Evolutionary conservation across 2,113 vertebrate genomes (phyloP).

Genomic region (human (Homo sapiens)): DNA sequence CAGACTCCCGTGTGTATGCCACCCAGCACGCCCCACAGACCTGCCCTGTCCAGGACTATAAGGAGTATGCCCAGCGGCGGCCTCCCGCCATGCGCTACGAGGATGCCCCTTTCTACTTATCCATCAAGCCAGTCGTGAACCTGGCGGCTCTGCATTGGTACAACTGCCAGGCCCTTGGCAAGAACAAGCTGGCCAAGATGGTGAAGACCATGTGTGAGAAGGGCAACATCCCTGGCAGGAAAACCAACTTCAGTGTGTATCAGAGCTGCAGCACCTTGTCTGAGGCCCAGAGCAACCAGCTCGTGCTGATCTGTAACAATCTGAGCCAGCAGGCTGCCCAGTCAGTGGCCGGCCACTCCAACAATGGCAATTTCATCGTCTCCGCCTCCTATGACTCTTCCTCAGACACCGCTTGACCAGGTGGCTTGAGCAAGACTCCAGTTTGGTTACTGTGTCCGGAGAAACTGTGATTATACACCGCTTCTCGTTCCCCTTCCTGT

Average conservation of each 20-base stretch:
- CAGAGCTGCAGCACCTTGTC: constrained; percentile 91
- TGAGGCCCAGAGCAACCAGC: constrained; percentile 91
- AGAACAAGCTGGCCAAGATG: constrained; percentile 93
- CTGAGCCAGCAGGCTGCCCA: constrained; percentile 90
- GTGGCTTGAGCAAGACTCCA: constrained; percentile 35
- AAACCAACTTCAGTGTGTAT: constrained; percentile 92
- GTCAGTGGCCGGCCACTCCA: constrained; percentile 85
- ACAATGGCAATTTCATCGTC: constrained; percentile 87
- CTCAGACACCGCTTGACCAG: constrained; percentile 86
- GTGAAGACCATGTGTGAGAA: constrained; percentile 93
- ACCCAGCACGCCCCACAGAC: constrained; percentile 89
- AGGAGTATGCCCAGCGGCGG: constrained; percentile 89
- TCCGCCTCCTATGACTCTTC: constrained; percentile 91
- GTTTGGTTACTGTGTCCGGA: constrained; percentile 18
- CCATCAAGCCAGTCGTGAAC: constrained; percentile 91
- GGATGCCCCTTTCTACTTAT: constrained; percentile 90
- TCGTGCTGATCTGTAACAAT: constrained; percentile 91
- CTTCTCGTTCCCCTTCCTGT: constrained; percentile 46
- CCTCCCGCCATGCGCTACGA: constrained; percentile 91
- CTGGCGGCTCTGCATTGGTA: constrained; percentile 90
- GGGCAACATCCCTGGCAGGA: constrained; percentile 90
- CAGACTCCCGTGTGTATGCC: constrained; percentile 88
- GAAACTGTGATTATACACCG: constrained; percentile 75
- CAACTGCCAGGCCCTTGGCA: constrained; percentile 91
- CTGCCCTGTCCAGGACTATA: constrained; percentile 91